Conservation (phyloP, 2,113 vertebrate species). For the Micromys minutus region DNA sequence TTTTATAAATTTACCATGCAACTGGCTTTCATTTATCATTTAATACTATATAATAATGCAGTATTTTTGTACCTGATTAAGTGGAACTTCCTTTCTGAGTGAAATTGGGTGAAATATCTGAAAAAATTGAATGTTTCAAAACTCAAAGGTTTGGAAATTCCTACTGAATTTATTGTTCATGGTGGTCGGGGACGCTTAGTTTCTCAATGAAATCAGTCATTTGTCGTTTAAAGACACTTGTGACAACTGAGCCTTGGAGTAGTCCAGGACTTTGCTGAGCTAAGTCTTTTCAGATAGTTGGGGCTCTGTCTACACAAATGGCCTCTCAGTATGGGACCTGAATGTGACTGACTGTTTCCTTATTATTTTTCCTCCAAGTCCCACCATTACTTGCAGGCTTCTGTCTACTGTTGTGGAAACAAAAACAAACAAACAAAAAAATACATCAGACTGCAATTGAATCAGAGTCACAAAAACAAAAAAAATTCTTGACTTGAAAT, state of each 20-base stretch:
- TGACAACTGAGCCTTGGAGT: background rate
- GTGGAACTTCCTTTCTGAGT: constrained; percentile 2
- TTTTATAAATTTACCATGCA: background rate
- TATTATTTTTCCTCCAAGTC: background rate
- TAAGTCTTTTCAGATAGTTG: background rate
- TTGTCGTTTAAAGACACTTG: background rate
- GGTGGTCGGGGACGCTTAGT: background rate
- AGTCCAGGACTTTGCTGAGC: background rate
- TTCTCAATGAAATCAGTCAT: background rate
- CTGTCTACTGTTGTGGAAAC: constrained; percentile 12
- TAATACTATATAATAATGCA: background rate
- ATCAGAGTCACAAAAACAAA: background rate
- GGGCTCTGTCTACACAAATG: background rate
- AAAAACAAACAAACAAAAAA: no score
- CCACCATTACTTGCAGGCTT: background rate
- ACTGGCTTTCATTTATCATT: background rate
- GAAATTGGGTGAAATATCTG: background rate
- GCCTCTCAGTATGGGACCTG: background rate
- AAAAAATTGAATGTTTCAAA: background rate
- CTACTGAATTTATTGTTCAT: background rate
- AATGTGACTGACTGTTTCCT: background rate
- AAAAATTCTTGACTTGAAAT: background rate
- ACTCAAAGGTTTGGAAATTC: background rate
- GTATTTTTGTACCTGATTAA: background rate
- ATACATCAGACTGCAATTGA: background rate